These are phyloP conservation scores for Spicauda simplicius DNA, from an alignment of 2,888 invertebrate species.

Conservation along the genomic window DNA sequence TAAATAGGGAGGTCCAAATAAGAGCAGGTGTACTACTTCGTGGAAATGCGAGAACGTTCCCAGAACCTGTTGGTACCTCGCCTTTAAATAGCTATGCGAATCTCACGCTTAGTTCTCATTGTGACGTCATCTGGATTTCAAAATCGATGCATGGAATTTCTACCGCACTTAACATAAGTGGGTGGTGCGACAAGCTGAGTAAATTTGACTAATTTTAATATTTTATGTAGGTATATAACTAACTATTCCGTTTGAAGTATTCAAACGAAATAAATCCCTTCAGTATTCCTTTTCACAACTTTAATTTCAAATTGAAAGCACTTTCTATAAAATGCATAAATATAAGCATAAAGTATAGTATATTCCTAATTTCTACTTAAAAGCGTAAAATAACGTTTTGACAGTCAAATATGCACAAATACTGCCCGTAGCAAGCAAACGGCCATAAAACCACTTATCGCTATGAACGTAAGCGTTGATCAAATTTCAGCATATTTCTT, in stretches of 20 bases:
- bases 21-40: conserved; percentile 70
- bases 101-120: conserved; percentile 49
- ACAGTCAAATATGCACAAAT: too few relatives aligned
- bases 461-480: too few relatives aligned
- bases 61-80: conserved; percentile 61
- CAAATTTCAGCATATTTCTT: too few relatives aligned
- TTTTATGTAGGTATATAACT: not conserved
- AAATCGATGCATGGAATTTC: conserved; percentile 37
- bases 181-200: not conserved
- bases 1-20: conserved; percentile 62
- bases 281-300: too few relatives aligned
- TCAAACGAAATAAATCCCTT: not conserved
- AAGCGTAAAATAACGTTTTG: not conserved
- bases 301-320: too few relatives aligned
- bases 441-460: too few relatives aligned
- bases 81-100: conserved; percentile 46
- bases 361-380: too few relatives aligned
- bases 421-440: too few relatives aligned
- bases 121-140: conserved; percentile 62
- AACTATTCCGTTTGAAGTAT: too few relatives aligned
- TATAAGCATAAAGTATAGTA: too few relatives aligned
- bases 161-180: conserved; percentile 9
- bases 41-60: conserved; percentile 67
- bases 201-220: not conserved
- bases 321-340: too few relatives aligned